Evolutionary conservation across 1,140 invertebrate species (phyloP).

Genomic region (Dendrolimus punctatus): DNA sequence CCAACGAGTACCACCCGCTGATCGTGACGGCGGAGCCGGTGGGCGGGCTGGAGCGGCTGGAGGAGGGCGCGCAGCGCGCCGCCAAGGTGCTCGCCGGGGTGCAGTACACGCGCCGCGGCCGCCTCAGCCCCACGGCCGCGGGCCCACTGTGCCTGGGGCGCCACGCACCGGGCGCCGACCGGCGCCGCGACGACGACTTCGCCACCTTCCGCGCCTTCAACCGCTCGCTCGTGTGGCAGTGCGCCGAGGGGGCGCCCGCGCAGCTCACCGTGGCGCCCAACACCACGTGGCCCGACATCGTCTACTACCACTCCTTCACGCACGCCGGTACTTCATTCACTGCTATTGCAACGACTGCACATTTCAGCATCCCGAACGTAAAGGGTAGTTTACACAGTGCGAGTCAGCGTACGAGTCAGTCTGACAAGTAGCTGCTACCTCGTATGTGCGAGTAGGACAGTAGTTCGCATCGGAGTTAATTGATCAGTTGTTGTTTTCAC

Average conservation of each 20-base stretch:
- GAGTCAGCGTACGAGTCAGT: too few species aligned
- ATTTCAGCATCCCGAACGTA: too few species aligned
- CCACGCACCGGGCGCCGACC: conserved; percentile 77
- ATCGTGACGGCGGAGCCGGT: conserved; percentile 91
- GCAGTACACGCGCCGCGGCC: conserved; percentile 3
- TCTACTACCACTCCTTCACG: conserved; percentile 95
- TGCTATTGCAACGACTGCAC: neutral
- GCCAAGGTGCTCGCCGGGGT: conserved; percentile 52
- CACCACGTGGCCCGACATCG: conserved; percentile 90
- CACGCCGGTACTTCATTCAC: conserved; percentile 64
- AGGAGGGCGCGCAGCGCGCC: conserved; percentile 77
- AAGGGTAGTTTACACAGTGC: too few species aligned
- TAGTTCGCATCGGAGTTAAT: conserved; percentile 10
- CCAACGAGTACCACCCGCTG: conserved; percentile 91
- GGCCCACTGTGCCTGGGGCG: conserved; percentile 85
- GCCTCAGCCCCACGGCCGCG: conserved; percentile 26
- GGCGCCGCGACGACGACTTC: conserved; percentile 85
- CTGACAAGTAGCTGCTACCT: neutral
- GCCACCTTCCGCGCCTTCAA: conserved; percentile 88
- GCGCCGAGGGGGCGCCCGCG: conserved; percentile 80
- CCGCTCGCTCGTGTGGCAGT: conserved; percentile 78
- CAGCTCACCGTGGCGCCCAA: conserved; percentile 89
- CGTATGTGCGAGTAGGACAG: conserved; percentile 9
- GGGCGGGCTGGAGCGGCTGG: conserved; percentile 85
- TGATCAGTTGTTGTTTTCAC: conserved; percentile 10